Evolutionary conservation across 2,888 invertebrate species (phyloP).

Genomic region (Adineta ricciae): DNA sequence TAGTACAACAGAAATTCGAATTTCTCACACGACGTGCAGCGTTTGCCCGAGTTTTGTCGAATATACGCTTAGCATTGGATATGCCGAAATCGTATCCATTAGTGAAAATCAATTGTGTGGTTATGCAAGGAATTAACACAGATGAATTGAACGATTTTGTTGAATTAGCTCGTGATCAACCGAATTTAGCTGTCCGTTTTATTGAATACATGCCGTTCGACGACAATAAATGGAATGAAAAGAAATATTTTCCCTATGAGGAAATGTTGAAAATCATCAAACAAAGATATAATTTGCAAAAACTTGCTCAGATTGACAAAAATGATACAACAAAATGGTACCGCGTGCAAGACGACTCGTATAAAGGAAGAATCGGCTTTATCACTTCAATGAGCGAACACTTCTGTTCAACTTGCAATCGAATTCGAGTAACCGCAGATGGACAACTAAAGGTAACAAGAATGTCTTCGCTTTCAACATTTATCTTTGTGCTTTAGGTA

Average conservation of each 20-base stretch:
- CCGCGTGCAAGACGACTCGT: slow-evolving; percentile 47
- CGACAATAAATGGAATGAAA: slow-evolving; percentile 79
- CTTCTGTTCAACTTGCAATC: slow-evolving; percentile 86
- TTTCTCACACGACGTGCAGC: slow-evolving; percentile 25
- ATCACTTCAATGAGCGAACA: slow-evolving; percentile 95
- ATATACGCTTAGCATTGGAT: slow-evolving; percentile 75
- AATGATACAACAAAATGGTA: slow-evolving; percentile 73
- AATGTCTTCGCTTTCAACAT: no score
- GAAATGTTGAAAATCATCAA: slow-evolving; percentile 65
- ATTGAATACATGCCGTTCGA: slow-evolving; percentile 99
- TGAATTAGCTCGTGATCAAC: slow-evolving; percentile 67
- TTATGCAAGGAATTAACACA: slow-evolving; percentile 81
- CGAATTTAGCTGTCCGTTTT: slow-evolving; percentile 78
- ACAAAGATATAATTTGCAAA: slow-evolving; percentile 54
- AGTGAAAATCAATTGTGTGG: slow-evolving; percentile 72
- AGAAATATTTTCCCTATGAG: slow-evolving; percentile 70
- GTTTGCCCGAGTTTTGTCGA: slow-evolving; percentile 72
- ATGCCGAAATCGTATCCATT: slow-evolving; percentile 27
- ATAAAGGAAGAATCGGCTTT: slow-evolving; percentile 79
- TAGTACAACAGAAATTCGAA: slow-evolving; percentile 63
- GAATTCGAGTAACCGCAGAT: slow-evolving; percentile 90
- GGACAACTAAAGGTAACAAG: slow-evolving; percentile 70
- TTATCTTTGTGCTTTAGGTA: no score
- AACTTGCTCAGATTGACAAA: slow-evolving; percentile 59
- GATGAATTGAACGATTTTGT: slow-evolving; percentile 89